Base-by-base conservation (phyloP, 2,888 invertebrate genomes). In the Conops quadrifasciatus region DNA sequence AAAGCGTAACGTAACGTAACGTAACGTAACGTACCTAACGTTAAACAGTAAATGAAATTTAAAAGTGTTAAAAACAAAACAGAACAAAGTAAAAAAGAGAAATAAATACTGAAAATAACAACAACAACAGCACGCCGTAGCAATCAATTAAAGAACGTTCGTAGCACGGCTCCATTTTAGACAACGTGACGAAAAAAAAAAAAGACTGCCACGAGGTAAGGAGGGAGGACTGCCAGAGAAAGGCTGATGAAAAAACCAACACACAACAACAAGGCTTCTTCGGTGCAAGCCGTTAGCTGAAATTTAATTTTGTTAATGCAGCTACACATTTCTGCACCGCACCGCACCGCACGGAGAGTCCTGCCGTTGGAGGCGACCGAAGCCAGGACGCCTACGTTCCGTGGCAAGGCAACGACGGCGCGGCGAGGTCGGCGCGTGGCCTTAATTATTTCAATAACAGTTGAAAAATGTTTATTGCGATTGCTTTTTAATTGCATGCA, bases 401-500 rank as follows among this genome's bases (percentile, higher is more conserved):
- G 21, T 24, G 19, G 43, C 60, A 13, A 11, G 16, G 30, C 36
- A n/a, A n/a, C n/a, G n/a, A n/a, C n/a, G n/a, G n/a, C n/a, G 9
- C 36, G n/a, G n/a, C n/a, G n/a, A n/a, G n/a, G 24, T 21, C 49
- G 45, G 26, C 3, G 28, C 49, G 30, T 58, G 45, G 7, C 47
- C 21, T 60, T 67, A 26, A 67, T 49, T 60, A 60, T 67, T 67
- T 67, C 60, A 67, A 47, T 59, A 67, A 67, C 60, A 30, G 60
- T 47, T 67, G 67, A 67, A 47, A 60, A 67, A 59, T 49, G 47
- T 59, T 67, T 28, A 28, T 30, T 67, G 28, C 49, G 59, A 59
- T 67, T 67, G 59, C 67, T 45, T 59, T 67, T 67, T 67, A 59
- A 67, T 67, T 67, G 49, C 49, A n/a, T n/a, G n/a, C n/a, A n/a